Evolutionary conservation across 1,140 invertebrate genomes (phyloP).

Genomic region (Protaetia brevitarsis): DNA sequence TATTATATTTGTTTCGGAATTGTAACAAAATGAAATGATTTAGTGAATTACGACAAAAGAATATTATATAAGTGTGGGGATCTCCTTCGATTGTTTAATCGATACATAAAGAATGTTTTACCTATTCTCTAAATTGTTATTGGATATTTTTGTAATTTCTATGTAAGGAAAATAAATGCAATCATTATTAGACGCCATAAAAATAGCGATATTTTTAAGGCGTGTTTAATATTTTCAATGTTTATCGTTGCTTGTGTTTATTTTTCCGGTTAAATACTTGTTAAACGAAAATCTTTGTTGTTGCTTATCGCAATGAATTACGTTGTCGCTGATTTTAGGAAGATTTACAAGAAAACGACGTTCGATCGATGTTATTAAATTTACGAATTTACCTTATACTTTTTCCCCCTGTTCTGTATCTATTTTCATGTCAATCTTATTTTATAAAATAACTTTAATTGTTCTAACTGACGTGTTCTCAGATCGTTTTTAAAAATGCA

Average conservation of each 20-base stretch:
- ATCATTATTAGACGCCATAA: too few species aligned
- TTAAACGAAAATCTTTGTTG: background rate
- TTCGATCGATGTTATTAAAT: background rate
- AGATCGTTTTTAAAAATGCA: slow-evolving; percentile 3
- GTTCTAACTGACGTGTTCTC: background rate
- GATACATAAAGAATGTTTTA: background rate
- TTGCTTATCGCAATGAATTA: background rate
- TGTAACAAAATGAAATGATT: background rate
- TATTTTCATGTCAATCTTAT: background rate
- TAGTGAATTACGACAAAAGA: background rate
- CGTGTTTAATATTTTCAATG: too few species aligned
- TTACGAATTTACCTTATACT: background rate
- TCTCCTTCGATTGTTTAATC: background rate
- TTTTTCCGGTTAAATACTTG: background rate
- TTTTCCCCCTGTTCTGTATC: background rate
- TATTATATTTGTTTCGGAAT: slow-evolving; percentile 2
- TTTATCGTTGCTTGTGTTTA: too few species aligned
- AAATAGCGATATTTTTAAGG: too few species aligned
- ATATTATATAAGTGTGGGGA: background rate
- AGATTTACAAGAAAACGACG: background rate
- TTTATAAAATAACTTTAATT: background rate
- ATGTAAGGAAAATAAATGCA: background rate
- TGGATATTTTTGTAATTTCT: background rate
- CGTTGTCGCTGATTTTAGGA: background rate
- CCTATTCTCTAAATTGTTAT: background rate